Base-by-base conservation (phyloP, 1,140 invertebrate genomes). In the Zaprionus davidi region DNA sequence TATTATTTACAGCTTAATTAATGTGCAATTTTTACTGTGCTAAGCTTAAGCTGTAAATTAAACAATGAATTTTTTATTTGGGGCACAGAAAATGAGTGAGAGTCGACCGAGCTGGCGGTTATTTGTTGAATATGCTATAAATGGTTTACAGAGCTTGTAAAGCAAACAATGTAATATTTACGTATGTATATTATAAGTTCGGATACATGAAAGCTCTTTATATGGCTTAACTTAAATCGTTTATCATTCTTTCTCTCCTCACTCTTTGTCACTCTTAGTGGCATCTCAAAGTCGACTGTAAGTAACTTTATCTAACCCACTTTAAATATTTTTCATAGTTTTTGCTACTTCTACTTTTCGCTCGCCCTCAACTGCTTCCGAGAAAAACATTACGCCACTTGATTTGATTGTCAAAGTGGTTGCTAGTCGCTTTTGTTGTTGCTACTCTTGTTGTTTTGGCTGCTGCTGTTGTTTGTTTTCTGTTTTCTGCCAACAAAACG, bases 1-100 rank as follows among this genome's bases (percentile, higher is more conserved):
- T 55, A 73, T 69, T 73, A 73, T 73, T 69, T 56, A 69, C 65
- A 34, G 38, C 36, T 69, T 73, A 60, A 73, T 73, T 69, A 69
- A 67, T 69, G 65, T 36, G n/a, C 26, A 60, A 36, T 69, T 73
- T 53, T 53, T 51, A 5, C 46, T 46, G 13, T 67, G 28, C 15
- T 24, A 12, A 34, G 38, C 49, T 58, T 72, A 66, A 66, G 53
- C 65, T 59, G 71, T 36, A 73, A 73, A 69, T 69, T 62, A 73
- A 73, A 69, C 71, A 73, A 68, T 69, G 36, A 11, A 73, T 73
- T 69, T 73, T 73, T 60, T 34, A 65, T 65, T 13, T n/a, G 12
- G 17, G 24, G 6, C 31, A 12, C 20, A n/a, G 34, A 11, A 20
- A 13, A 1, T 24, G 49, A 41, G 38, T 13, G 36, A 38, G 36